Base-by-base conservation (phyloP, 2,797 vertebrate species). In the Eremophila alpestris region DNA sequence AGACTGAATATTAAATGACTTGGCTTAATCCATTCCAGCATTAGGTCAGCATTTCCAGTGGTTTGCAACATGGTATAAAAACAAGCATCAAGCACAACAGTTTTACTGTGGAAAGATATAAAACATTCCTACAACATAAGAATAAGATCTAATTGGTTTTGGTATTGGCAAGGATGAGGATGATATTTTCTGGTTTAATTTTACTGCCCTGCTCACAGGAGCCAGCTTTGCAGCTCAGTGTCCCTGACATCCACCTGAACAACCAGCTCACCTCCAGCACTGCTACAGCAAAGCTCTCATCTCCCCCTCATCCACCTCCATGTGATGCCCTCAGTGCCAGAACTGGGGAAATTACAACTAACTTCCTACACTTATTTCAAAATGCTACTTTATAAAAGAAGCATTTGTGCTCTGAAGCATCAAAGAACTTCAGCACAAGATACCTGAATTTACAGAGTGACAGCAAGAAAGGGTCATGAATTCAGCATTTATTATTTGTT, bases 261-360 rank as follows among this genome's bases (percentile, higher is more conserved):
- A 54, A 46, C 4, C 43, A 76, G 63, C 40, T 63, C 75, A 56
- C 10, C 70, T 54, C 60, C 86, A 69, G 74, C 1, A 2, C n/a
- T 59, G 65, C 49, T 20, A 21, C 29, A 56, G 67, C 49, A 67
- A 56, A 32, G 11, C 41, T 55, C 52, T 21, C 21, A 8, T 5
- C 12, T 49, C 23, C 20, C 26, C 32, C n/a, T 11, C 38, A 2
- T 3, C 23, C 38, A 46, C 34, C 56, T 68, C 24, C 5, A 45
- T 1, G 24, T 7, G 40, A 54, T 0, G 1, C 36, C 32, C 48
- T 40, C 10, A 89, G 5, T 3, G 1, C 58, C 62, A 65, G 32
- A 64, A 19, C 16, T 56, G 62, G 34, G 10, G 30, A 7, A 13
- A 36, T 7, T 34, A 38, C 30, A 65, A 24, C 19, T 59, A 11